phyloP scores from a whole-genome alignment of 1,140 invertebrate species.

The Drosophila rhopaloa region DNA sequence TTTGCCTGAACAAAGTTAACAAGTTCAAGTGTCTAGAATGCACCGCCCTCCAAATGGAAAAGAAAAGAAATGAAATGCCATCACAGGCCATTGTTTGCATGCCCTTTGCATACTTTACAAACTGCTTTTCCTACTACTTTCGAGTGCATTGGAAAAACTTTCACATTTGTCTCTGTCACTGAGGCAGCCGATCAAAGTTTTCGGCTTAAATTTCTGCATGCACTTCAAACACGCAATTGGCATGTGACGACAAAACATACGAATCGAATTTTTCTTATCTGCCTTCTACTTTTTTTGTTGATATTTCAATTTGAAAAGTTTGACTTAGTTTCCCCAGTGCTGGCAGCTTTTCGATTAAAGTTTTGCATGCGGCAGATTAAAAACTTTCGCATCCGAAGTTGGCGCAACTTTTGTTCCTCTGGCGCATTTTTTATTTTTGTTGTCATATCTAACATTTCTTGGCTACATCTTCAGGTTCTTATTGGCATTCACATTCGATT shows the following conservation, averaged over 20 bases:
- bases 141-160: slow-evolving; percentile 42
- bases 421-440: neutral
- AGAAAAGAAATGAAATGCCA: slow-evolving; percentile 11
- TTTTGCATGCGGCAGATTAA: slow-evolving; percentile 63
- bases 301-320: slow-evolving; percentile 69
- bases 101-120: slow-evolving; percentile 46
- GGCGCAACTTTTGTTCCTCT: slow-evolving; percentile 20
- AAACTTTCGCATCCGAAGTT: slow-evolving; percentile 50
- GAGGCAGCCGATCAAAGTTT: slow-evolving; percentile 49
- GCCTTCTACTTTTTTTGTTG: slow-evolving; percentile 8
- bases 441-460: slow-evolving; percentile 42
- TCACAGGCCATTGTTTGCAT: slow-evolving; percentile 51
- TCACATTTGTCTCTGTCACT: slow-evolving; percentile 60
- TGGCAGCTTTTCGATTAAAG: slow-evolving; percentile 62
- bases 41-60: neutral
- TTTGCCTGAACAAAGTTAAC: slow-evolving; percentile 21
- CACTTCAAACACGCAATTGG: slow-evolving; percentile 58
- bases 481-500: slow-evolving; percentile 13
- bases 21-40: slow-evolving; percentile 36
- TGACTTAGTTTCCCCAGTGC: slow-evolving; percentile 55
- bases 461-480: slow-evolving; percentile 28
- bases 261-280: slow-evolving; percentile 52
- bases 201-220: slow-evolving; percentile 66
- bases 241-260: slow-evolving; percentile 56
- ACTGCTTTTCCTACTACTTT: slow-evolving; percentile 30